Evolutionary conservation across 2,888 invertebrate genomes (phyloP).

Genomic region (Gibbula magus): DNA sequence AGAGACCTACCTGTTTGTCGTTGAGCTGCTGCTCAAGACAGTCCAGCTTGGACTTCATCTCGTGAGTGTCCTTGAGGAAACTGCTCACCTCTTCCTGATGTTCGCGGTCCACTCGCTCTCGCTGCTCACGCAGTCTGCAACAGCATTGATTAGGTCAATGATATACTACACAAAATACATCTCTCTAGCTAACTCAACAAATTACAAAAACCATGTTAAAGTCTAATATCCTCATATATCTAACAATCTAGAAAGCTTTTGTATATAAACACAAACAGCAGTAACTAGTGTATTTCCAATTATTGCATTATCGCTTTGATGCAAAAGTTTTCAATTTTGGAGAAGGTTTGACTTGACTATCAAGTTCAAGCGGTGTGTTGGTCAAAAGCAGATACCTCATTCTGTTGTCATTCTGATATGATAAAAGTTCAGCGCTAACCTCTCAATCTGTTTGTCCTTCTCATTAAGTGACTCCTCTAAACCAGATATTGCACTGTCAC

Average conservation of each 20-base stretch:
- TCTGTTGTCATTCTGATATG: too few species aligned
- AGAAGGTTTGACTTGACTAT: too few species aligned
- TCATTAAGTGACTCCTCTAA: conserved; percentile 96
- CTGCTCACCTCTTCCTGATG: conserved; percentile 96
- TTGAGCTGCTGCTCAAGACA: conserved; percentile 68
- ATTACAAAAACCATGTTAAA: background rate
- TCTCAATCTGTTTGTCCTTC: conserved; percentile 97
- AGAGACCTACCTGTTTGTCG: conserved; percentile 67
- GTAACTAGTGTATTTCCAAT: too few species aligned
- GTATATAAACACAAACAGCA: too few species aligned
- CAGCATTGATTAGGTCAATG: too few species aligned
- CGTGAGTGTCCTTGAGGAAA: conserved; percentile 93
- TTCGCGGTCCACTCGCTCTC: conserved; percentile 95
- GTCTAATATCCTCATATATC: background rate
- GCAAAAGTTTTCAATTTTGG: too few species aligned
- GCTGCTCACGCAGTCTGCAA: conserved; percentile 82
- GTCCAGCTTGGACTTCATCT: conserved; percentile 78
- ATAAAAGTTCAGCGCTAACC: conserved; percentile 45
- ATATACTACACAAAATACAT: background rate
- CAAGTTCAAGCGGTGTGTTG: too few species aligned
- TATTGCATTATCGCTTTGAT: too few species aligned
- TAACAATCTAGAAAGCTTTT: too few species aligned
- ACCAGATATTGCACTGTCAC: conserved; percentile 92
- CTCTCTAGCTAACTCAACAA: background rate
- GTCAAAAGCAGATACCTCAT: too few species aligned